phyloP scores from a whole-genome alignment of 2,797 vertebrate species.

The Enteromius argenteus region DNA sequence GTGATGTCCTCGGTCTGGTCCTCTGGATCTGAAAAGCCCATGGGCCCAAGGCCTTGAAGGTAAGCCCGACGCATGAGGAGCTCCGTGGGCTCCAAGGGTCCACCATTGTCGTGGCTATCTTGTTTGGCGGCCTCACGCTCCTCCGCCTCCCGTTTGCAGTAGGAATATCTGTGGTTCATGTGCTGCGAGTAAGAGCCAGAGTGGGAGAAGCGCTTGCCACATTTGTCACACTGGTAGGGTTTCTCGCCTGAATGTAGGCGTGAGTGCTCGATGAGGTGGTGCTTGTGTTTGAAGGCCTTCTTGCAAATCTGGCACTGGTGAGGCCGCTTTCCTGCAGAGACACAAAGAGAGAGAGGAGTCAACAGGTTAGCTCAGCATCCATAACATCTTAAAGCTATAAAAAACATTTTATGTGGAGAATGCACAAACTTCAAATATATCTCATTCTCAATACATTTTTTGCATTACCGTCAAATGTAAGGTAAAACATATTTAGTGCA shows the following conservation, averaged over 20 bases:
- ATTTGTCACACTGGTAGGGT: slow-evolving; percentile 98
- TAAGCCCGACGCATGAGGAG: slow-evolving; percentile 92
- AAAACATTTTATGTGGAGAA: background rate
- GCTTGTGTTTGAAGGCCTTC: slow-evolving; percentile 99
- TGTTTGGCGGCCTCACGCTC: slow-evolving; percentile 92
- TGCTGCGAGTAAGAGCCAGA: slow-evolving; percentile 98
- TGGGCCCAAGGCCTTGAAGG: slow-evolving; percentile 90
- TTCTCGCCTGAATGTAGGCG: slow-evolving; percentile 97
- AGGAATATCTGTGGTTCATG: slow-evolving; percentile 99
- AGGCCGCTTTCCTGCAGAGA: slow-evolving; percentile 91
- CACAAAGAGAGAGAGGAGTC: slow-evolving; percentile 65
- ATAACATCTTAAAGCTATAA: background rate
- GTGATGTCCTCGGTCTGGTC: slow-evolving; percentile 81
- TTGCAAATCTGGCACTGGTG: slow-evolving; percentile 98
- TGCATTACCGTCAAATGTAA: slow-evolving; percentile 14
- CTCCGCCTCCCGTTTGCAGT: slow-evolving; percentile 97
- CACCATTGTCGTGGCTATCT: slow-evolving; percentile 88
- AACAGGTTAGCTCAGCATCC: slow-evolving; percentile 31
- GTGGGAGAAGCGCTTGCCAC: slow-evolving; percentile 97
- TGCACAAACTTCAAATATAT: slow-evolving; percentile 1
- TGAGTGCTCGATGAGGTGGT: slow-evolving; percentile 97
- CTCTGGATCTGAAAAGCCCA: slow-evolving; percentile 90
- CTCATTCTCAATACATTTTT: background rate
- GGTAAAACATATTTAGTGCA: slow-evolving; percentile 28
- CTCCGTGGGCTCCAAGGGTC: slow-evolving; percentile 88